Conservation (phyloP, 2,113 vertebrate species). For the Gyps fulvus region DNA sequence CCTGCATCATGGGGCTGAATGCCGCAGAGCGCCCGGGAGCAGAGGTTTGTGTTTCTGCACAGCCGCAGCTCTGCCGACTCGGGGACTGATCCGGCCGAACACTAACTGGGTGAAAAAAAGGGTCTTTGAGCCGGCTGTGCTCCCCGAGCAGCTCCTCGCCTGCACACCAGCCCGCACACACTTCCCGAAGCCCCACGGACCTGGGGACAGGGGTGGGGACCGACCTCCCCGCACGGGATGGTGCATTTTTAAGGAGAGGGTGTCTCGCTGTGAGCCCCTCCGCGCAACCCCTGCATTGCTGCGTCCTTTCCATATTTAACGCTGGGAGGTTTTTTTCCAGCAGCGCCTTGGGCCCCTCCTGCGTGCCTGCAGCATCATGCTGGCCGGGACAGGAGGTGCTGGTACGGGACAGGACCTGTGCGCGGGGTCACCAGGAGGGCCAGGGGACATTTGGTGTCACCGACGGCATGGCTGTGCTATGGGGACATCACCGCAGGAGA, state of each 20-base stretch:
- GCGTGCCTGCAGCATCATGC: accelerated
- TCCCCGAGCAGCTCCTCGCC: accelerated
- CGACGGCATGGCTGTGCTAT: neutral
- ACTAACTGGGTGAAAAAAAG: neutral
- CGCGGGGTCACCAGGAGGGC: accelerated
- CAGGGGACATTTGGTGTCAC: neutral
- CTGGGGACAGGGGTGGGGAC: neutral
- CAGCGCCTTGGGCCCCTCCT: neutral
- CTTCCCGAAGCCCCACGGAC: accelerated
- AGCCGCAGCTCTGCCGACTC: neutral
- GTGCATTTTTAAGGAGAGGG: neutral
- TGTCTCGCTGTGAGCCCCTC: neutral
- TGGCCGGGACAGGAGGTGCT: neutral
- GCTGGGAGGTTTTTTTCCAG: neutral
- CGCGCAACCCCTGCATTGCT: accelerated
- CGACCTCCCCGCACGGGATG: accelerated
- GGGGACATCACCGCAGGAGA: accelerated
- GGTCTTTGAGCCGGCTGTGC: neutral
- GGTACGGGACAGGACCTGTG: neutral
- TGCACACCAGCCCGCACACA: accelerated
- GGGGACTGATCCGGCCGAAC: accelerated
- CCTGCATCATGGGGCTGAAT: neutral
- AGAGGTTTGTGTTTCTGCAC: neutral
- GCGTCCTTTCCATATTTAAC: neutral
- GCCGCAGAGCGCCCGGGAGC: neutral